A percentile compares a stretch with the other conserved stretches of the same genome.
Conservation (phyloP, 2,113 vertebrate genomes). For the Archilochus colubris region DNA sequence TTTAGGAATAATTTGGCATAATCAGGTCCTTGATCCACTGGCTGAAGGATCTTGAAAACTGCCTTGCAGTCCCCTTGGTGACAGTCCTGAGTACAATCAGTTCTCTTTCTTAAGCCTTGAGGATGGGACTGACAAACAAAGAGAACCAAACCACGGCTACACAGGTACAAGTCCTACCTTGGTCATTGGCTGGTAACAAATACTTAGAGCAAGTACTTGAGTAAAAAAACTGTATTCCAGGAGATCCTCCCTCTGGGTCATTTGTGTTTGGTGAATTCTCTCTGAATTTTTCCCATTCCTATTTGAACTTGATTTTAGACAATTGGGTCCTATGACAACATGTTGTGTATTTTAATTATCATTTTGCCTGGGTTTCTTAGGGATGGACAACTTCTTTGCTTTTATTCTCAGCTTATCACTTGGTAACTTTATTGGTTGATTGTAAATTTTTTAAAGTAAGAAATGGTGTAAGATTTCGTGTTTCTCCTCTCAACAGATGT, state of each 20-base stretch:
- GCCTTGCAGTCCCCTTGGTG: neutral
- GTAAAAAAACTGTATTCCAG: neutral
- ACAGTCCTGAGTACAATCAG: neutral
- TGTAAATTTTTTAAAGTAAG: neutral
- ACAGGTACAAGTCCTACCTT: neutral
- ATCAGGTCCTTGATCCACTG: neutral
- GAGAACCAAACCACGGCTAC: neutral
- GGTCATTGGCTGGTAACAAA: neutral
- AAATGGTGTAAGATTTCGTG: neutral
- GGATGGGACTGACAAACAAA: neutral
- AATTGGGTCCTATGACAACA: neutral
- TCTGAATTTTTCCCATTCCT: neutral
- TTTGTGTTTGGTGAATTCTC: neutral
- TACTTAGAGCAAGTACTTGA: neutral
- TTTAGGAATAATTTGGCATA: neutral
- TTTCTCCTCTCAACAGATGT: neutral
- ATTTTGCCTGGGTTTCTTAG: neutral
- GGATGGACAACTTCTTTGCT: neutral
- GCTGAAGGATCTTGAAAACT: neutral
- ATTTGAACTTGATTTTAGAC: neutral
- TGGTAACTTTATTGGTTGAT: neutral
- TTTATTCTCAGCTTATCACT: neutral
- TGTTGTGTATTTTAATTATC: neutral
- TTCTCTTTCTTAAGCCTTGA: neutral
- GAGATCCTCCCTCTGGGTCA: neutral